phyloP scores from a whole-genome alignment of 2,797 vertebrate species.

The Bradypodion pumilum region DNA sequence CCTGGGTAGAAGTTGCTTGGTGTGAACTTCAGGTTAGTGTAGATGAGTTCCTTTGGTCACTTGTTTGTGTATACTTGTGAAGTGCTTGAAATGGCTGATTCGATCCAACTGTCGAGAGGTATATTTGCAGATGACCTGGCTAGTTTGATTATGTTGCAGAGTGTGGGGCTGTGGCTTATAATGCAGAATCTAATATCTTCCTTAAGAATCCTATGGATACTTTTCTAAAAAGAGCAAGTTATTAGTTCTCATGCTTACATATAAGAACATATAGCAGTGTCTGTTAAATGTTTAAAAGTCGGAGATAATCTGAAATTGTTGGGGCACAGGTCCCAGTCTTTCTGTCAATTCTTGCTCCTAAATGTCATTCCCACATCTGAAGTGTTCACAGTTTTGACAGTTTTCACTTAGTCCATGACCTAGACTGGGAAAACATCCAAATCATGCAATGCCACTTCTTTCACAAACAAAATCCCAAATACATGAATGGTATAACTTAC shows the following conservation, averaged over 20 bases:
- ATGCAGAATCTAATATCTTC: neutral
- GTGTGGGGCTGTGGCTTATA: neutral
- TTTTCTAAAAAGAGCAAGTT: constrained; percentile 2
- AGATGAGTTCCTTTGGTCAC: constrained; percentile 5
- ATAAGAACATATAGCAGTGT: neutral
- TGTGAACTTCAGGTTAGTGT: constrained; percentile 92
- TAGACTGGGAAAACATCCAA: neutral
- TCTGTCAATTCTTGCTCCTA: neutral
- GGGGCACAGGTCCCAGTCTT: neutral
- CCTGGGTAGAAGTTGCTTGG: constrained; percentile 97
- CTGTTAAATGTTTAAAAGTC: neutral
- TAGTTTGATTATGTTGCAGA: neutral
- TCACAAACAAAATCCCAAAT: neutral
- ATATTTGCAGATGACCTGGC: neutral
- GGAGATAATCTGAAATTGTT: neutral
- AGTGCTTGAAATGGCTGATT: neutral
- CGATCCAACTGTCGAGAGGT: neutral
- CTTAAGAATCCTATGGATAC: neutral
- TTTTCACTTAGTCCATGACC: neutral
- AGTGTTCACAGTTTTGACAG: neutral
- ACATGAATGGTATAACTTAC: neutral
- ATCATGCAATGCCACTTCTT: neutral
- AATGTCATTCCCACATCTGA: neutral
- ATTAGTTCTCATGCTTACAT: neutral
- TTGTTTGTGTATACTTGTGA: neutral